A percentile compares a stretch with the other conserved stretches of the same genome.
Conservation (phyloP, 2,888 invertebrate species). For the Drosophila hamatofila region DNA sequence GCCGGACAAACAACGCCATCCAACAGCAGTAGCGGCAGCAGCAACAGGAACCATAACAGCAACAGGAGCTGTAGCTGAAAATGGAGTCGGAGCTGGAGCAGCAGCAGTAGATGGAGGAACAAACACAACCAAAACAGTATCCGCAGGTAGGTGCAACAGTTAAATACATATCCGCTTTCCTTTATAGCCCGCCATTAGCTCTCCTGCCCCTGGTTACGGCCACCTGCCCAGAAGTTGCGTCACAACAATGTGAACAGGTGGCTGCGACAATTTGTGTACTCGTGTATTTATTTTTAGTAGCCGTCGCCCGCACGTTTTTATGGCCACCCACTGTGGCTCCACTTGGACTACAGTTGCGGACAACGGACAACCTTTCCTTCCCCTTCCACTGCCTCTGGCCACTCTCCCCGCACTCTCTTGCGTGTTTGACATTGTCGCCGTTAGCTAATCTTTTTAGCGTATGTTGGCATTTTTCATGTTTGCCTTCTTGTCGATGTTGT, state of each 20-base stretch:
- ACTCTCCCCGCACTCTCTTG: constrained; percentile 37
- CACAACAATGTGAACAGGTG: constrained; percentile 80
- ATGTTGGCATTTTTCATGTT: constrained; percentile 82
- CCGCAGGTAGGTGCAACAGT: constrained; percentile 63
- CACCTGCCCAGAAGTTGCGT: constrained; percentile 60
- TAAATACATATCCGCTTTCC: constrained; percentile 61
- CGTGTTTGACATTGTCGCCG: constrained; percentile 82
- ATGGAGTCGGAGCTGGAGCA: constrained; percentile 13
- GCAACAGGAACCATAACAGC: constrained; percentile 22
- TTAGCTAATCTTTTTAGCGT: constrained; percentile 82
- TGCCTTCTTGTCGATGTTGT: constrained; percentile 70
- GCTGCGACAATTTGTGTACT: constrained; percentile 81
- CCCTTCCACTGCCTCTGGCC: constrained; percentile 24
- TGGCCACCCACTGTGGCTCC: constrained; percentile 66
- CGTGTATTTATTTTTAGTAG: constrained; percentile 78
- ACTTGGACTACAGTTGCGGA: constrained; percentile 31
- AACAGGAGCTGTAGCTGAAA: constrained; percentile 53
- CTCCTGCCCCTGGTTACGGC: background rate
- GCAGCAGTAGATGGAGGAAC: constrained; percentile 17
- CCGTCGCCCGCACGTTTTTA: constrained; percentile 66
- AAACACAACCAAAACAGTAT: constrained; percentile 32
- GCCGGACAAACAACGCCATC: constrained; percentile 4
- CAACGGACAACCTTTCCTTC: constrained; percentile 22
- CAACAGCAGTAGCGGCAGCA: background rate
- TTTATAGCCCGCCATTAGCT: constrained; percentile 26